Conservation (phyloP, 2,888 invertebrate species). For the Microctonus aethiopoides region DNA sequence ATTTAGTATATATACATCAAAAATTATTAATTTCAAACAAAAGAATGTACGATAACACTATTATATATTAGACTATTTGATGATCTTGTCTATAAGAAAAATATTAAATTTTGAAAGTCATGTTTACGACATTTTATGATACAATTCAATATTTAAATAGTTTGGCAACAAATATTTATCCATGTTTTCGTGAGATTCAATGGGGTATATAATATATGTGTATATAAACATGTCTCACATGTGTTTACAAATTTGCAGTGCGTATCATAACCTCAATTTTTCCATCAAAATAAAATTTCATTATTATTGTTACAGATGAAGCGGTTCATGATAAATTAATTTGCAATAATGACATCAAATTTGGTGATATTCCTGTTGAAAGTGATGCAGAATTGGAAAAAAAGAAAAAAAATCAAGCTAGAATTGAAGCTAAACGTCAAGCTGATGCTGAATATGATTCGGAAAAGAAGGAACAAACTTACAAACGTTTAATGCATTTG, state of each 20-base stretch:
- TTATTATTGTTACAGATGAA: neutral
- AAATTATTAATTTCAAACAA: neutral
- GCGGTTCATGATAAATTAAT: neutral
- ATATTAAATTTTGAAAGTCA: neutral
- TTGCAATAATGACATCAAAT: neutral
- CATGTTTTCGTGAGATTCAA: too few relatives aligned
- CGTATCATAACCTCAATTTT: neutral
- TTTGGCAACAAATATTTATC: neutral
- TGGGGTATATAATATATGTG: neutral
- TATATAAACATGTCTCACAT: neutral
- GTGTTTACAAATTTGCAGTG: neutral
- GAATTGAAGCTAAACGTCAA: constrained; percentile 46
- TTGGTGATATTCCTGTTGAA: neutral
- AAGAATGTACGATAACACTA: neutral
- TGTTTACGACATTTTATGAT: neutral
- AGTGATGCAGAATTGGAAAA: neutral
- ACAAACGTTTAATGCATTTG: constrained; percentile 59
- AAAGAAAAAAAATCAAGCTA: neutral
- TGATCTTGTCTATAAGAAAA: neutral
- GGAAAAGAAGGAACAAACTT: constrained; percentile 51
- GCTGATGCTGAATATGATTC: constrained; percentile 46
- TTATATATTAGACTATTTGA: neutral
- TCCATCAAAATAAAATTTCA: neutral
- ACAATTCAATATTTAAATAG: neutral
- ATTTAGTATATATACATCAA: too few relatives aligned